Evolutionary conservation across 2,797 vertebrate species (phyloP), one percentile per base, ranked within the genome.

Genomic region (Lophotriccus pileatus): DNA sequence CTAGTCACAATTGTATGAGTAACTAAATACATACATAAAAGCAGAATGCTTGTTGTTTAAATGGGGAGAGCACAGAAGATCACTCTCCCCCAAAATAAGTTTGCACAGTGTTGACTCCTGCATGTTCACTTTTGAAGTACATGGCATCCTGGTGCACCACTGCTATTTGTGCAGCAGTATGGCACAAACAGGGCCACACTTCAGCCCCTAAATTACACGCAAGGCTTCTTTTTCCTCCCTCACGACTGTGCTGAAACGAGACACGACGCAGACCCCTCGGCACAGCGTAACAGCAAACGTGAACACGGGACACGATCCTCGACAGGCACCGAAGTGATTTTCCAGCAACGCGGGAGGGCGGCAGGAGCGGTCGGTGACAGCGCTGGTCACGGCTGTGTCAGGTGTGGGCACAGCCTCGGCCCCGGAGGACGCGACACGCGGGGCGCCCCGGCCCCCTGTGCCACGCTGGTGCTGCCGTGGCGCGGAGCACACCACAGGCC

Each of bases 71-170:
- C 14, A 22, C 50, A 22, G 36, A 69, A 52, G 9, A 32, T 12
- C 8, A 8, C 28, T 18, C 44, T 47, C 39, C 47, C 62, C 6
- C n/a, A 63, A 34, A 50, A 10, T 3, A 55, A 58, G 14, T 22
- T 8, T 17, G 14, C 37, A 69, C 3, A 6, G 6, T 0, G 5
- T 3, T 55, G 37, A 11, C 17, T 41, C 27, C 6, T 4, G 10
- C 1, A 3, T 0, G 16, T 3, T 49, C 14, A 1, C 4, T 64
- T 68, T 32, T 4, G 1, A 13, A 18, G 52, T 15, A 13, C n/a
- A 4, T 0, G 1, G 49, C 27, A 16, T 0, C 15, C 32, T 5
- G 23, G n/a, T 1, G 25, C 46, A 21, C 9, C 70, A 4, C 55
- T 28, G 49, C 46, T 20, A 7, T 7, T 3, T 8, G 39, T 7